These are phyloP conservation scores for Salvator merianae DNA, from an alignment of 2,113 vertebrate species.

Conservation along the genomic window DNA sequence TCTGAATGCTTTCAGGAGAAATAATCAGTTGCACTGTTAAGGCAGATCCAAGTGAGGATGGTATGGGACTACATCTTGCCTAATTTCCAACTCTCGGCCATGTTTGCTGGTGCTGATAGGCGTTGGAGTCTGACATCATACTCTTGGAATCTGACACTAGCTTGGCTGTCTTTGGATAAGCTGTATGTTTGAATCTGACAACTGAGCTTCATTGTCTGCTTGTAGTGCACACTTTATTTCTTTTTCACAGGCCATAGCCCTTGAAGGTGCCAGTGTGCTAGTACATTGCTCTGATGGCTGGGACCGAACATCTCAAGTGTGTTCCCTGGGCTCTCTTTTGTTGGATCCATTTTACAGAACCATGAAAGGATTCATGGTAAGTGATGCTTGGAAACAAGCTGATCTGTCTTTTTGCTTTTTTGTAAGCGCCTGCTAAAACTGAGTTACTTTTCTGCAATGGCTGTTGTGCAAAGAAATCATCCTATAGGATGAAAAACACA, in stretches of 20 bases:
- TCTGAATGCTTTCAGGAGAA: neutral
- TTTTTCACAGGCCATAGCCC: slow-evolving; percentile 82
- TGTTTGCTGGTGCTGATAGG: no score
- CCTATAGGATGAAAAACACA: neutral
- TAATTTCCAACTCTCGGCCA: no score
- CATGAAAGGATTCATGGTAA: slow-evolving; percentile 96
- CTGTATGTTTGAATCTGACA: slow-evolving; percentile 15
- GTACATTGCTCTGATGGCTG: slow-evolving; percentile 98
- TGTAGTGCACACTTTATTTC: slow-evolving; percentile 11
- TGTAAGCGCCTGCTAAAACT: neutral
- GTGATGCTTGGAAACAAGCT: slow-evolving; percentile 29
- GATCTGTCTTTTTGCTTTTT: neutral
- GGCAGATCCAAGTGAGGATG: neutral
- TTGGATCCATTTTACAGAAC: slow-evolving; percentile 96
- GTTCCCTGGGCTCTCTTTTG: slow-evolving; percentile 89
- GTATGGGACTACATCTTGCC: neutral
- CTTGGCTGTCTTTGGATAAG: neutral
- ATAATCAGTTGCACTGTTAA: neutral
- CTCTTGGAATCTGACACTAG: no score
- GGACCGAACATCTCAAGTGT: slow-evolving; percentile 97
- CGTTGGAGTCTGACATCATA: no score
- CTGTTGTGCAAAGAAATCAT: neutral
- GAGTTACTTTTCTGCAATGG: neutral
- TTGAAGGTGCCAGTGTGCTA: slow-evolving; percentile 91
- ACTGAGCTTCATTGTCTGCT: slow-evolving; percentile 2